Percentiles rank a stretch among this genome's conserved stretches.
These are phyloP conservation scores for Pemphredon lugubris DNA, from an alignment of 2,888 invertebrate species.

Conservation along the genomic window DNA sequence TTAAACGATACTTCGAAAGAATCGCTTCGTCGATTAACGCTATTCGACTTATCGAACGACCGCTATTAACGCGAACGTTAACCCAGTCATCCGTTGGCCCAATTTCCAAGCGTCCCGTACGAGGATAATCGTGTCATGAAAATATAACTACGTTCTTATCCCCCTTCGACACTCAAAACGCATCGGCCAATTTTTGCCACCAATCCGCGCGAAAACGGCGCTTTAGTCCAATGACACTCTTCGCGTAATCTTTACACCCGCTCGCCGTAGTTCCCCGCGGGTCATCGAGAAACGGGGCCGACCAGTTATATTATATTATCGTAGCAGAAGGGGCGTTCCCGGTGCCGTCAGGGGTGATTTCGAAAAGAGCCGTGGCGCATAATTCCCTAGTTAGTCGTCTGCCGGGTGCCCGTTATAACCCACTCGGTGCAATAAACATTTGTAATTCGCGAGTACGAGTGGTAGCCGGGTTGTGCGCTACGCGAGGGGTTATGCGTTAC, in stretches of 20 bases:
- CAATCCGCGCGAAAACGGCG: too few species aligned
- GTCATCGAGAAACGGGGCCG: conserved; percentile 25
- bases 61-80: too few species aligned
- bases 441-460: conserved; percentile 61
- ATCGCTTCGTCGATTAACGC: too few species aligned
- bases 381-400: conserved; percentile 65
- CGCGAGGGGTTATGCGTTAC: not conserved
- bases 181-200: too few species aligned
- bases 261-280: not conserved
- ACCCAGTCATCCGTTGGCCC: too few species aligned
- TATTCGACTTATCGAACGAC: too few species aligned
- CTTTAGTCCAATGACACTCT: too few species aligned
- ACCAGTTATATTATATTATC: conserved; percentile 26
- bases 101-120: too few species aligned
- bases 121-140: too few species aligned
- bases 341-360: conserved; percentile 52
- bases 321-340: conserved; percentile 23
- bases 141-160: too few species aligned
- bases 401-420: conserved; percentile 64
- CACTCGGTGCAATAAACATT: conserved; percentile 65
- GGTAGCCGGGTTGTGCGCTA: conserved; percentile 11
- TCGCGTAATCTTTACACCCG: not conserved
- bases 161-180: too few species aligned
- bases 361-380: conserved; percentile 59
- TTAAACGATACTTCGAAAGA: too few species aligned